Evolutionary conservation across 2,113 vertebrate genomes (phyloP).

Genomic region (Lasiurus borealis): DNA sequence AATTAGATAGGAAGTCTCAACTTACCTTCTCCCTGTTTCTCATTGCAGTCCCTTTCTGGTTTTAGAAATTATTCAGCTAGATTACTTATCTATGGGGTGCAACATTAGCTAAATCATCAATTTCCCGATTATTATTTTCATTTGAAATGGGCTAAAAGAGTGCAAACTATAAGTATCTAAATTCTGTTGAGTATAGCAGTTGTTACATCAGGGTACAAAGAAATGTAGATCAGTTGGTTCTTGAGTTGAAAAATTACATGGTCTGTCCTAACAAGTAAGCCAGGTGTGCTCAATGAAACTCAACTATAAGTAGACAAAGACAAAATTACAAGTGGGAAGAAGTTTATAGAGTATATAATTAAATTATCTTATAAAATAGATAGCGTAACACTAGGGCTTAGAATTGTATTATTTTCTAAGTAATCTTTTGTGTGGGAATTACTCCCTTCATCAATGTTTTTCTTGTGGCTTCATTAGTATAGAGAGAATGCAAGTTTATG

Average conservation of each 20-base stretch:
- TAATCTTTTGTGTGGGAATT: not conserved
- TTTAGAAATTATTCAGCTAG: constrained; percentile 47
- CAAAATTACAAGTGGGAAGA: not conserved
- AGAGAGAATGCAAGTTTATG: not conserved
- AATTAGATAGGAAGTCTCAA: not conserved
- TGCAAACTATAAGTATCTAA: constrained; percentile 11
- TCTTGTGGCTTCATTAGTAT: not conserved
- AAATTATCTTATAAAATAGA: constrained; percentile 11
- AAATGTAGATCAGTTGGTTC: constrained; percentile 16
- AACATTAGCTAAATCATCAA: constrained; percentile 42
- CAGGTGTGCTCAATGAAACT: not conserved
- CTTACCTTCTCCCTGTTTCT: not conserved
- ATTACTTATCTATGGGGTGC: constrained; percentile 59
- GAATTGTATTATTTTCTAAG: constrained; percentile 33
- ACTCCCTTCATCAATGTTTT: constrained; percentile 15
- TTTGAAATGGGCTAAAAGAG: constrained; percentile 56
- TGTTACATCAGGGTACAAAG: not conserved
- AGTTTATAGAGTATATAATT: not conserved
- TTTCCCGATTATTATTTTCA: constrained; percentile 53
- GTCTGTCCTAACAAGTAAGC: not conserved
- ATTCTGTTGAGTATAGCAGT: not conserved
- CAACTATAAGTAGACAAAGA: constrained; percentile 31
- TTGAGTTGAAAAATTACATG: constrained; percentile 35
- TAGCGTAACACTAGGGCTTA: not conserved
- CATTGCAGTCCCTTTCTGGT: not conserved